These are phyloP conservation scores for Mesodorylaimus sp. DNA, from an alignment of 2,888 invertebrate genomes.

Conservation along the genomic window DNA sequence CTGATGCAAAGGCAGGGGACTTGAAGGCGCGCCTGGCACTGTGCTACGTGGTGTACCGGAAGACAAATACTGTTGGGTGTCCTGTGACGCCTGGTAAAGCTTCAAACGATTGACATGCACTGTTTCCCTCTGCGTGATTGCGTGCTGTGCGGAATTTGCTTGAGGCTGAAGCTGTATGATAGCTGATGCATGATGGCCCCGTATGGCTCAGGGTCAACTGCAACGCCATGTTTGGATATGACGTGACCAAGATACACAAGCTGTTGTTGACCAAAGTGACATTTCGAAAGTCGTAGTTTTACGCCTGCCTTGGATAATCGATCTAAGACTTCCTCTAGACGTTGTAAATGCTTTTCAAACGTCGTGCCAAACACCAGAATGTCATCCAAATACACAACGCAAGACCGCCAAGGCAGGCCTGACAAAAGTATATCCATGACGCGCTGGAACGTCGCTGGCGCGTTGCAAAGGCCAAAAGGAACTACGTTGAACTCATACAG, in stretches of 20 bases:
- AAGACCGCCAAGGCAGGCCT: slow-evolving; percentile 13
- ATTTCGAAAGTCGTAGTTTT: slow-evolving; percentile 1
- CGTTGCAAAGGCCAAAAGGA: slow-evolving; percentile 15
- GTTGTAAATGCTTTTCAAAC: slow-evolving; percentile 14
- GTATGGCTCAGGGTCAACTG: background rate
- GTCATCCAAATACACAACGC: slow-evolving; percentile 19
- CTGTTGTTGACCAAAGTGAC: background rate
- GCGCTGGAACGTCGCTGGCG: slow-evolving; percentile 16
- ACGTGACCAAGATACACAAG: background rate
- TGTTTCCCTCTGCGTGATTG: no score
- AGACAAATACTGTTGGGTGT: no score
- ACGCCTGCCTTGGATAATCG: background rate
- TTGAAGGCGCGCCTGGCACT: no score
- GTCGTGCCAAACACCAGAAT: slow-evolving; percentile 14
- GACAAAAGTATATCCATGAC: slow-evolving; percentile 16
- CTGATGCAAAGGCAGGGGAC: no score
- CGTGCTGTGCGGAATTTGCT: no score
- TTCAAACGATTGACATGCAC: no score
- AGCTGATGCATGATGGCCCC: no score
- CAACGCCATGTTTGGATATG: background rate
- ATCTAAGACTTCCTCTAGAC: background rate
- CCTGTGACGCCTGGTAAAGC: no score
- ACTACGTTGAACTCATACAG: slow-evolving; percentile 18
- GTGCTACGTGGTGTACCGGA: no score
- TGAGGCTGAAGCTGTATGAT: no score